Evolutionary conservation across 23 tunicate species (phyloP).

Genomic region (Phallusia fumigata): DNA sequence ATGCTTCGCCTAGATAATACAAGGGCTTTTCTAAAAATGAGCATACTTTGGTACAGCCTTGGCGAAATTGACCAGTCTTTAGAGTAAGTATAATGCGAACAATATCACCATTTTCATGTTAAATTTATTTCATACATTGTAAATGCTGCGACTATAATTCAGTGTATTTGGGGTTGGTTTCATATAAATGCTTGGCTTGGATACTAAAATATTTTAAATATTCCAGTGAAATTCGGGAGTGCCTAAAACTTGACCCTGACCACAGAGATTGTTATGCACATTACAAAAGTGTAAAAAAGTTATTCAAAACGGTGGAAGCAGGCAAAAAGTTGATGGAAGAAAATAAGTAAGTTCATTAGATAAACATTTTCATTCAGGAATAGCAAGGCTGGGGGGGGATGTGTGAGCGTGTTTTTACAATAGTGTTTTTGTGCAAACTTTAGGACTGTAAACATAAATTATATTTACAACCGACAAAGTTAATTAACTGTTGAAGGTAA

Average conservation of each 20-base stretch:
- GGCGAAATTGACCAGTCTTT: conserved; percentile 90
- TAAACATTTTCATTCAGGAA: too few species aligned
- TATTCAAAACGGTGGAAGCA: conserved; percentile 76
- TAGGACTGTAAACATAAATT: too few species aligned
- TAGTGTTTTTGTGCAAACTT: too few species aligned
- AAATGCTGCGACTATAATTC: too few species aligned
- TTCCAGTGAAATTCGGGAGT: conserved; percentile 89
- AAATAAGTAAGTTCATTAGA: conserved; percentile 44
- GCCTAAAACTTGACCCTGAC: conserved; percentile 95
- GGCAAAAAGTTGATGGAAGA: conserved; percentile 64
- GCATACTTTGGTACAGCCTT: conserved; percentile 68
- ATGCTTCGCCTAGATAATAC: conserved; percentile 81
- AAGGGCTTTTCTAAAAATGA: conserved; percentile 75
- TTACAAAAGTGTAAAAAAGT: conserved; percentile 90
- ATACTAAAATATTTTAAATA: too few species aligned
- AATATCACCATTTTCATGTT: too few species aligned
- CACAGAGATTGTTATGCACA: conserved; percentile 89
- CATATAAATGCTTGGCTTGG: too few species aligned
- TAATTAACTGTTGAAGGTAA: too few species aligned
- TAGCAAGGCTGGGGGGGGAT: too few species aligned
- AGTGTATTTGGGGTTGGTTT: background rate
- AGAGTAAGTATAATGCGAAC: conserved; percentile 62
- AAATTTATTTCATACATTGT: too few species aligned
- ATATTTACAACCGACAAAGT: too few species aligned
- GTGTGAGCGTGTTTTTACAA: too few species aligned